Percentiles rank a stretch among this genome's conserved stretches.
phyloP scores from a whole-genome alignment of 2,113 vertebrate genomes.

The Stegostoma tigrinum region DNA sequence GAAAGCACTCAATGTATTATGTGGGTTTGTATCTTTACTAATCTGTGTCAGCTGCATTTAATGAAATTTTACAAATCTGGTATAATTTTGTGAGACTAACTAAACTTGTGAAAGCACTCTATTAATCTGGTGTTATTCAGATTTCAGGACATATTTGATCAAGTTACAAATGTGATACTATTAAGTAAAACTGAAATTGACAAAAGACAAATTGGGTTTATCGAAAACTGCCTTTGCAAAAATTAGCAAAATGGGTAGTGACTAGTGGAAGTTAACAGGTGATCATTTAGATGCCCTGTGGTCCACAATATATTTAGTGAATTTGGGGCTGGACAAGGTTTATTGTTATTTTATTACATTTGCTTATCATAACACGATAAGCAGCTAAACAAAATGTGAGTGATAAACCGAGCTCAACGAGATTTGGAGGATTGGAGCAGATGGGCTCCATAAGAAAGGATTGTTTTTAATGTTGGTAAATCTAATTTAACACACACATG shows the following conservation, averaged over 20 bases:
- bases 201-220: not conserved
- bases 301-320: not conserved
- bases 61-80: not conserved
- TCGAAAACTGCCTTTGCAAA: not conserved
- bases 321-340: not conserved
- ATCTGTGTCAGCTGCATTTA: not conserved
- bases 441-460: not conserved
- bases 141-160: not conserved
- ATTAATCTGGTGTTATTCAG: not conserved
- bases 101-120: not conserved
- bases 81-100: not conserved
- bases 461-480: not conserved
- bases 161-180: not conserved
- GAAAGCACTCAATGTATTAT: not conserved
- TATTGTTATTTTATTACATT: not conserved
- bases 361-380: not conserved
- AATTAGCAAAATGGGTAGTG: not conserved
- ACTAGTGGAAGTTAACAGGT: not conserved
- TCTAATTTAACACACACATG: not conserved
- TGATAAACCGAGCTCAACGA: not conserved
- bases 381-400: not conserved
- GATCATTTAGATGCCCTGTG: not conserved
- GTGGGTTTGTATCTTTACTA: not conserved
- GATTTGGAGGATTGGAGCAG: not conserved
- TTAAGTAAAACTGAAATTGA: not conserved